Conservation (phyloP, 2,113 vertebrate genomes). For the Myxocyprinus asiaticus region DNA sequence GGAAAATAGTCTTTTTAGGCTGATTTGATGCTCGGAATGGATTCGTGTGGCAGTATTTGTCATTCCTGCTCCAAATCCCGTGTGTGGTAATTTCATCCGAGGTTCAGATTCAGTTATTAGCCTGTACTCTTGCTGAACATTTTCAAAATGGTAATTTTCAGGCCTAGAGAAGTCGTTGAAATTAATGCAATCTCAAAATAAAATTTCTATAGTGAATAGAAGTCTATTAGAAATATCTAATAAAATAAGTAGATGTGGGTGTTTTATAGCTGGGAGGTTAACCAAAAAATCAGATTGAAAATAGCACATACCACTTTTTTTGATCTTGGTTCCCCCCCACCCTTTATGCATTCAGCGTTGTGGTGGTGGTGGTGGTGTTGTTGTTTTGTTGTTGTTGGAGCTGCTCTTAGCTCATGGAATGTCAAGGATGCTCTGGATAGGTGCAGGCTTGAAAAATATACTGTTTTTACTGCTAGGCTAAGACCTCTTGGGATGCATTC, state of each 20-base stretch:
- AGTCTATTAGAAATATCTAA: too few species aligned
- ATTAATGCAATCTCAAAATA: too few species aligned
- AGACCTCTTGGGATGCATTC: constrained; percentile 38
- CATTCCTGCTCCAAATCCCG: too few species aligned
- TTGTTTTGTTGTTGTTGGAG: neutral
- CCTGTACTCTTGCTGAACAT: too few species aligned
- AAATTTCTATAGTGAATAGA: too few species aligned
- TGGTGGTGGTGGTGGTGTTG: neutral
- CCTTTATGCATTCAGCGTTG: neutral
- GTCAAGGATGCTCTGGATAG: constrained; percentile 67
- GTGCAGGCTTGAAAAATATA: constrained; percentile 21
- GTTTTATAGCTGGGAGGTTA: too few species aligned
- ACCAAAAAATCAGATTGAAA: neutral
- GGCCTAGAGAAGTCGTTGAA: too few species aligned
- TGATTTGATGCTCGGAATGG: neutral
- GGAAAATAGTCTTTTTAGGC: neutral
- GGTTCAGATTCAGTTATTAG: neutral
- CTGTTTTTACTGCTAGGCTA: constrained; percentile 42
- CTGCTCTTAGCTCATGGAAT: constrained; percentile 35
- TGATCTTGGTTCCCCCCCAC: neutral
- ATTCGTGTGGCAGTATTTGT: too few species aligned
- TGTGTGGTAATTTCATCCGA: too few species aligned
- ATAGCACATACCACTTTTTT: neutral
- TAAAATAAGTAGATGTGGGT: too few species aligned
- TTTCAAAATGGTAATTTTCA: too few species aligned